A percentile compares a stretch with the other conserved stretches of the same genome.
Evolutionary conservation across 2,113 vertebrate genomes (phyloP).

Genomic region (Eptesicus fuscus): DNA sequence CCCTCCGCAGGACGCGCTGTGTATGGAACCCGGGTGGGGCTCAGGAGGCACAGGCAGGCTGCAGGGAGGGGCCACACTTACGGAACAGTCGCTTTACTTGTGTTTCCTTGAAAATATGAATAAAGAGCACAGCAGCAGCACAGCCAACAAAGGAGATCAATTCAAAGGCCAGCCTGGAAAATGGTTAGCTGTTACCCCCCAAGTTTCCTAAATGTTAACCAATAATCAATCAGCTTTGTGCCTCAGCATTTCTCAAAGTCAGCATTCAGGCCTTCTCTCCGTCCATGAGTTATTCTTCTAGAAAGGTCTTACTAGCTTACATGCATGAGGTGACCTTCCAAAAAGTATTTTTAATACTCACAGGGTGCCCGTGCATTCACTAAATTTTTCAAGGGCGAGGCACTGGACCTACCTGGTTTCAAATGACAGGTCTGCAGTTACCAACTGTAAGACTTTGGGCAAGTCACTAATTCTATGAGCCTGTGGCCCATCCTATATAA

Average conservation of each 20-base stretch:
- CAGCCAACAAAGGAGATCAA: constrained; percentile 48
- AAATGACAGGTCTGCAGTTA: neutral
- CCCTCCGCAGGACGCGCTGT: constrained; percentile 52
- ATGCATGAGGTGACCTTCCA: neutral
- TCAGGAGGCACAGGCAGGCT: constrained; percentile 48
- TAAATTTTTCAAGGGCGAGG: neutral
- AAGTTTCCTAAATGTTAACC: neutral
- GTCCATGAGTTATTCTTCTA: constrained; percentile 7
- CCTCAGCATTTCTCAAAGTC: neutral
- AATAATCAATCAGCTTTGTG: neutral
- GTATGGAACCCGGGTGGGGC: constrained; percentile 11
- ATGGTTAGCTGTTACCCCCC: neutral
- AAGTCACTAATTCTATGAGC: constrained; percentile 9
- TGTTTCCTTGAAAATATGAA: constrained; percentile 67
- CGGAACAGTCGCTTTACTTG: constrained; percentile 44
- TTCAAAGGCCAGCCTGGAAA: constrained; percentile 55
- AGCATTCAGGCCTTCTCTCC: neutral
- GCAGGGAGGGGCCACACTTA: constrained; percentile 52
- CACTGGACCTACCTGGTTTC: neutral
- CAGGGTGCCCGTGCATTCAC: neutral
- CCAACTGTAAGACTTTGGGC: neutral
- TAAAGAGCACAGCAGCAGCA: constrained; percentile 40
- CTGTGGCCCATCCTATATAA: neutral
- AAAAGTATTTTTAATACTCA: neutral
- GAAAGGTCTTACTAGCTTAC: neutral